A percentile compares a stretch with the other conserved stretches of the same genome.
These are phyloP conservation scores for Mystacides longicornis DNA, from an alignment of 2,888 invertebrate species.

Conservation along the genomic window DNA sequence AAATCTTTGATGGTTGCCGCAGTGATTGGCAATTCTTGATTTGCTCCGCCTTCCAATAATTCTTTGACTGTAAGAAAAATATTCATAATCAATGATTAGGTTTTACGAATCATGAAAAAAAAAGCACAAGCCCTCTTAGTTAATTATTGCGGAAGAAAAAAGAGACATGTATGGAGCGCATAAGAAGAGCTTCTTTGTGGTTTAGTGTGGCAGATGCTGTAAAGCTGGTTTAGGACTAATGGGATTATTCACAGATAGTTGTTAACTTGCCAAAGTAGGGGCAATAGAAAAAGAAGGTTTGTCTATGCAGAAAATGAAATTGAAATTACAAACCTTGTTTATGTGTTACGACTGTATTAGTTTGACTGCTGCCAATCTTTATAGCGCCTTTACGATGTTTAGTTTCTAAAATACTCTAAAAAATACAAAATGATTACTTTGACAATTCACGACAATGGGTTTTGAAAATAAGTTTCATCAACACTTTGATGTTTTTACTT, in stretches of 20 bases:
- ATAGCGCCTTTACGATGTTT: slow-evolving; percentile 65
- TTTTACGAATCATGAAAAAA: too few relatives aligned
- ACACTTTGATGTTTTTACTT: slow-evolving; percentile 42
- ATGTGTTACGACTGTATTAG: slow-evolving; percentile 68
- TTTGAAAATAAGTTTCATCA: background rate
- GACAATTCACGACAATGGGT: background rate
- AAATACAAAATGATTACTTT: slow-evolving; percentile 22
- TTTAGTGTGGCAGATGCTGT: too few relatives aligned
- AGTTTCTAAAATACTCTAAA: slow-evolving; percentile 61
- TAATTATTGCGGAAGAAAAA: too few relatives aligned
- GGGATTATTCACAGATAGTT: too few relatives aligned
- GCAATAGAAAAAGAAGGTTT: too few relatives aligned
- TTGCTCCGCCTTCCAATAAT: slow-evolving; percentile 57
- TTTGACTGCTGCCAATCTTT: slow-evolving; percentile 58
- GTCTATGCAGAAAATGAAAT: too few relatives aligned
- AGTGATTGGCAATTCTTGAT: slow-evolving; percentile 49
- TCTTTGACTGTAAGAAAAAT: slow-evolving; percentile 56
- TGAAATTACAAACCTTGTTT: slow-evolving; percentile 65
- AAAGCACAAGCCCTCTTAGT: too few relatives aligned
- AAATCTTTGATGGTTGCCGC: slow-evolving; percentile 66
- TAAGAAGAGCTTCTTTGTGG: too few relatives aligned
- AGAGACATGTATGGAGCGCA: too few relatives aligned
- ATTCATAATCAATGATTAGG: too few relatives aligned
- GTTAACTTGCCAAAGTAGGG: too few relatives aligned
- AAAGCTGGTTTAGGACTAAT: too few relatives aligned